These are phyloP conservation scores for Varanus salvator DNA, from an alignment of 2,113 vertebrate species.

Conservation along the genomic window DNA sequence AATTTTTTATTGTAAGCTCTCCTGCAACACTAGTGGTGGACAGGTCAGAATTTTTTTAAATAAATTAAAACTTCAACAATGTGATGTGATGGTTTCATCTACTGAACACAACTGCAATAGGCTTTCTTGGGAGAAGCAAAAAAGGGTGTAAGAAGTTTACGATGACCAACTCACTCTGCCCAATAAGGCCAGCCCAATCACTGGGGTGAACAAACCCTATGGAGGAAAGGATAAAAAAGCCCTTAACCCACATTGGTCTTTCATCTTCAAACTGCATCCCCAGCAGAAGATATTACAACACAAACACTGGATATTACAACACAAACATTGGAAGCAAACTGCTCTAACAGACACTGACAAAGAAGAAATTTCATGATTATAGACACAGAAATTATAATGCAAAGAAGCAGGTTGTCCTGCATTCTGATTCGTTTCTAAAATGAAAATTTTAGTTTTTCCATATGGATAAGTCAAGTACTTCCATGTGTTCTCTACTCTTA, in stretches of 20 bases:
- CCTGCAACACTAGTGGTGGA: too few species aligned
- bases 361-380: neutral
- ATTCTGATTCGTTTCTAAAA: conserved; percentile 35
- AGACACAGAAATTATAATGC: conserved; percentile 21
- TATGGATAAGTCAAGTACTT: neutral
- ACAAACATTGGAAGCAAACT: neutral
- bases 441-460: conserved; percentile 1
- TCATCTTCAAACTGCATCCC: neutral
- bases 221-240: neutral
- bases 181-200: too few species aligned
- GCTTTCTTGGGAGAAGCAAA: too few species aligned
- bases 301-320: neutral
- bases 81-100: too few species aligned
- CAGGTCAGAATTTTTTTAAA: too few species aligned
- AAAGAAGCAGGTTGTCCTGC: neutral
- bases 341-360: neutral
- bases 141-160: too few species aligned
- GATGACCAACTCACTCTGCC: too few species aligned
- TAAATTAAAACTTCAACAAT: too few species aligned
- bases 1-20: too few species aligned
- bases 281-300: neutral
- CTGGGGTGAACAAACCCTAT: neutral
- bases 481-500: conserved; percentile 1
- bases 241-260: neutral
- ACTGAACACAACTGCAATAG: too few species aligned